These are phyloP conservation scores for Tenthredo mesomela DNA, from an alignment of 2,888 invertebrate genomes.

Conservation along the genomic window DNA sequence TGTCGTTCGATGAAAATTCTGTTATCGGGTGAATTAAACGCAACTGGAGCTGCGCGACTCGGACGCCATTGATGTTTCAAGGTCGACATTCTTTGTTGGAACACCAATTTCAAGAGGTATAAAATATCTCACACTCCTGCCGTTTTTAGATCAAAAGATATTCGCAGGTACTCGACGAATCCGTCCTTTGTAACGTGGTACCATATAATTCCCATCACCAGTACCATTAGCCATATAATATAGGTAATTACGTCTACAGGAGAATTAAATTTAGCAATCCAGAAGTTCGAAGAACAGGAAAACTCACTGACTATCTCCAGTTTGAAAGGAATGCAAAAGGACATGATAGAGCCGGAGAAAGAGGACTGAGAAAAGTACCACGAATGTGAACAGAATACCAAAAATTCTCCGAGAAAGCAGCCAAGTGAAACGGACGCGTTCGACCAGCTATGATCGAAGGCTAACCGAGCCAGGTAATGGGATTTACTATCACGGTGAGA, in stretches of 20 bases:
- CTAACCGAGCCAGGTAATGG: conserved; percentile 37
- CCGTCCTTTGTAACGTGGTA: conserved; percentile 8
- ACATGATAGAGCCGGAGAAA: conserved; percentile 1
- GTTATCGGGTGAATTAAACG: conserved; percentile 31
- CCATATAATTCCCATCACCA: conserved; percentile 3
- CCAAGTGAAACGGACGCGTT: conserved; percentile 38
- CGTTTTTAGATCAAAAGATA: conserved; percentile 21
- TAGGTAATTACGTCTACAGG: conserved; percentile 1
- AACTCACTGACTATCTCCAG: conserved; percentile 11
- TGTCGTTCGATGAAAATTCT: not conserved
- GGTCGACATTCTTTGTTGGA: conserved; percentile 2
- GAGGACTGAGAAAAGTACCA: conserved; percentile 9
- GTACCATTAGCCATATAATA: conserved; percentile 27
- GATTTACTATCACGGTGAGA: conserved; percentile 21
- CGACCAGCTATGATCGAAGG: conserved; percentile 42
- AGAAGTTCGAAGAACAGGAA: not conserved
- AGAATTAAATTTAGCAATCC: not conserved
- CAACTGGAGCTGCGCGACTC: not conserved
- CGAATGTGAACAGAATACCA: conserved; percentile 23
- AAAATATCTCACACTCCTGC: not conserved
- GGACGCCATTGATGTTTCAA: not conserved
- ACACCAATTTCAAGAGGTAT: not conserved
- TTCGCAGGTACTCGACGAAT: not conserved
- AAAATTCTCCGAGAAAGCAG: conserved; percentile 21
- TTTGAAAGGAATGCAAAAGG: not conserved